phyloP scores from a whole-genome alignment of 2,797 vertebrate genomes.

The Anolis apletophallus region DNA sequence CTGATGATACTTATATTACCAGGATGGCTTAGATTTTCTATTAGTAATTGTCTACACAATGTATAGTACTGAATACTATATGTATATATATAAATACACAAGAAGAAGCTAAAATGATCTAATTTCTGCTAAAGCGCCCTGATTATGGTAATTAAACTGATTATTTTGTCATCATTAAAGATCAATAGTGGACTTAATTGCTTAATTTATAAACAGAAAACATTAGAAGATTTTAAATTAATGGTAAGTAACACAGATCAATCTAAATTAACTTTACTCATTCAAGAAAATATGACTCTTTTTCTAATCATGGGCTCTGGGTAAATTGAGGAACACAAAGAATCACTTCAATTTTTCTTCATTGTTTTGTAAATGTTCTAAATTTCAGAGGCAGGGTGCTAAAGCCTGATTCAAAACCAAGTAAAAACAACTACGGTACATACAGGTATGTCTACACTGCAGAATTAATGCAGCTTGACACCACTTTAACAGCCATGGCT shows the following conservation, averaged over 20 bases:
- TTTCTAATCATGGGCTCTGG: conserved; percentile 2
- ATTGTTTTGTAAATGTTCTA: fast-evolving
- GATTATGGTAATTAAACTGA: conserved; percentile 62
- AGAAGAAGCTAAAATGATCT: conserved; percentile 50
- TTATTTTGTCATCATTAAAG: conserved; percentile 61
- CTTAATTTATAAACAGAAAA: conserved; percentile 74
- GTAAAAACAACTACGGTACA: too few relatives aligned
- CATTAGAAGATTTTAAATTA: conserved; percentile 57
- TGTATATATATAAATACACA: background rate
- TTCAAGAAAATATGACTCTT: conserved; percentile 31
- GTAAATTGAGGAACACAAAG: background rate
- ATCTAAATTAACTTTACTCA: conserved; percentile 64
- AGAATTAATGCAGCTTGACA: too few relatives aligned
- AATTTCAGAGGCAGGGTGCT: fast-evolving
- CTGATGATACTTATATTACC: background rate
- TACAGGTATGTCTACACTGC: too few relatives aligned
- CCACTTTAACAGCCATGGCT: too few relatives aligned
- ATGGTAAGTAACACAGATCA: conserved; percentile 66
- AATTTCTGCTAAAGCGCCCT: conserved; percentile 42
- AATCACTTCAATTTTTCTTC: background rate
- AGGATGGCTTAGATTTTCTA: conserved; percentile 12
- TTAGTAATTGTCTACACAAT: conserved; percentile 27
- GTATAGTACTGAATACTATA: too few relatives aligned
- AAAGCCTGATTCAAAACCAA: too few relatives aligned
- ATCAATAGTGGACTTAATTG: conserved; percentile 71